Conservation (phyloP, 2,888 invertebrate genomes). For the Thereva nobilitata region DNA sequence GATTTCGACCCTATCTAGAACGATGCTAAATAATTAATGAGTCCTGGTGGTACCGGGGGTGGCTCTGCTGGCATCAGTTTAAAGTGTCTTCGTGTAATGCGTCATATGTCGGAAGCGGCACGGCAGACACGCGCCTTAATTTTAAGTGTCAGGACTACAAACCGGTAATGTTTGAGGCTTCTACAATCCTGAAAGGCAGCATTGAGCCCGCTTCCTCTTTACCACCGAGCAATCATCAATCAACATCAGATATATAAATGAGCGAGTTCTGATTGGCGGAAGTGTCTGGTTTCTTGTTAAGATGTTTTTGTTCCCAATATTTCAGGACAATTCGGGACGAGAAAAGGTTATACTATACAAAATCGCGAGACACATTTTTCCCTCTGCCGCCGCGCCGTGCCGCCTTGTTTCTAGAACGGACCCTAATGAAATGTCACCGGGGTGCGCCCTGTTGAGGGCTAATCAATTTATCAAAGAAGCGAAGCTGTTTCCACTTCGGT, state of each 20-base stretch:
- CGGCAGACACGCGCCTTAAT: slow-evolving; percentile 40
- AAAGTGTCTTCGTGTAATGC: slow-evolving; percentile 41
- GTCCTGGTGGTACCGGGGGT: slow-evolving; percentile 34
- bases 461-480: slow-evolving; percentile 36
- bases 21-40: slow-evolving; percentile 40
- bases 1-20: slow-evolving; percentile 15
- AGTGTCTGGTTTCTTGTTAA: slow-evolving; percentile 24
- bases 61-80: slow-evolving; percentile 30
- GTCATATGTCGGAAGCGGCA: slow-evolving; percentile 42
- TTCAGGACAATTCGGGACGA: too few relatives aligned
- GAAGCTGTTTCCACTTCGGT: slow-evolving; percentile 38
- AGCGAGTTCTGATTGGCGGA: slow-evolving; percentile 40
- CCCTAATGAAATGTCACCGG: slow-evolving; percentile 32
- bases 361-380: slow-evolving; percentile 15
- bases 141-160: slow-evolving; percentile 18
- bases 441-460: slow-evolving; percentile 21
- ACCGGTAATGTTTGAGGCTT: slow-evolving; percentile 10
- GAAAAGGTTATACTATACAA: too few relatives aligned
- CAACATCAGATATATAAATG: slow-evolving; percentile 38
- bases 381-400: neutral
- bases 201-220: neutral
- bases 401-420: neutral
- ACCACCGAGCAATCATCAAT: slow-evolving; percentile 39
- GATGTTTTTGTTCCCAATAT: neutral
- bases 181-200: slow-evolving; percentile 11